Evolutionary conservation across 2,797 vertebrate species (phyloP), one percentile per base, ranked within the genome.

Genomic region (Gymnocypris eckloni): DNA sequence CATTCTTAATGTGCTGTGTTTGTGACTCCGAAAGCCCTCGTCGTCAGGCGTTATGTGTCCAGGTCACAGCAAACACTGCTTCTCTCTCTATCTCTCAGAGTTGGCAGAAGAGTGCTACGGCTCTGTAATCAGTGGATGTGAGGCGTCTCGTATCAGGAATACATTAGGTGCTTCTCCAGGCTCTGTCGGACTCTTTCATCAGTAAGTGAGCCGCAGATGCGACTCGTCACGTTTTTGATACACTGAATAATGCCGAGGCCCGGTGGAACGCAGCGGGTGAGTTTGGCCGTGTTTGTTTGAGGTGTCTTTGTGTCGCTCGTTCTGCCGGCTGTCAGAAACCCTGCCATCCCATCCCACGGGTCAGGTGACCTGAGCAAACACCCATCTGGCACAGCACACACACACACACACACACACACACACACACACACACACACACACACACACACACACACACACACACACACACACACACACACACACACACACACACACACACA

Each of bases 171-270:
- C 90, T 87, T 92, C 94, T 93, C 90, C 84, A 89, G 93, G 92
- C 92, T 90, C 93, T 87, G 92, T 90, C 85, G 89, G 90, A 84
- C 91, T 92, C 87, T 90, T 92, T 91, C 91, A 84, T 72, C 92
- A 37, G 91, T 95, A 94, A 94, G 93, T 94, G 93, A 95, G 92
- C 91, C 88, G 85, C 89, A 87, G 91, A 89, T 92, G 79, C 25
- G 91, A 91, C 93, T 92, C 91, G 91, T 93, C 91, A 94, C 92
- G 88, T 90, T 91, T 88, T 90, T 83, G 91, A 88, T 89, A 85
- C 82, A 86, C 87, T 83, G 87, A 84, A 86, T 83, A 87, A 87
- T 81, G 45, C 92, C 93, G 91, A 90, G 92, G 83, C 87, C 91
- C 88, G 72, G 86, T 92, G 92, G 91, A 91, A 90, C 92, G 89